Base-by-base conservation (phyloP, 23 tunicate species). In the Phallusia fumigata region DNA sequence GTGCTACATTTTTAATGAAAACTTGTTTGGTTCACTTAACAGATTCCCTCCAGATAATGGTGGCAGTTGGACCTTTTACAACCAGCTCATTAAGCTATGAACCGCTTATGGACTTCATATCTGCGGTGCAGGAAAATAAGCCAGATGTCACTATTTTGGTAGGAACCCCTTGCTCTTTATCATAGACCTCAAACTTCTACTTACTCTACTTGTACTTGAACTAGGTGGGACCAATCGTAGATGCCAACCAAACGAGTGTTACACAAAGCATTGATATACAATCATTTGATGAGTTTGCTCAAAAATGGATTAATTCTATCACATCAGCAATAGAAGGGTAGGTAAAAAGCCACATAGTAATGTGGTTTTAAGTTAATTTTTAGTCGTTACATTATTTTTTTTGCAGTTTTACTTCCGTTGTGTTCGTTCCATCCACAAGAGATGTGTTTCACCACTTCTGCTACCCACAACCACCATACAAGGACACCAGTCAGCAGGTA, bases 21-120 rank as follows among this genome's bases (percentile, higher is more conserved):
- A 40, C 47, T 40, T 5, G 10, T 40, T 5, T 40, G 47, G 8
- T 3, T 40, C 10, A 40, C 28, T 58, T 58, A 1, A 33, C 45
- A 22, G 85, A 75, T 19, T 30, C 35, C 5, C 32, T 12, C 15
- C 22, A 65, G 15, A 58, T 89, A 8, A 83, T 94, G 65, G 74
- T 86, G 65, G 98, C 98, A 0, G 64, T 83, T 35, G 98, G 98
- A n/a, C 98, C 98, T 19, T 89, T 94, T 53, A 94, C 98, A 0
- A 94, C 98, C 31, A 81, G 89, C 64, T 78, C 84, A 12, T 45
- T 89, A 21, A 89, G 85, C 74, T 89, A 89, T 74, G 87, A 89
- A 64, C 98, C 98, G 10, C 52, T 94, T n/a, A 58, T 36, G 22
- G 98, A 94, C 64, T 86, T 94, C 49, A 81, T 94, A 13, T 18